Evolutionary conservation across 2,113 vertebrate genomes (phyloP), one percentile per base, ranked within the genome.

Genomic region (Gymnarchus niloticus): DNA sequence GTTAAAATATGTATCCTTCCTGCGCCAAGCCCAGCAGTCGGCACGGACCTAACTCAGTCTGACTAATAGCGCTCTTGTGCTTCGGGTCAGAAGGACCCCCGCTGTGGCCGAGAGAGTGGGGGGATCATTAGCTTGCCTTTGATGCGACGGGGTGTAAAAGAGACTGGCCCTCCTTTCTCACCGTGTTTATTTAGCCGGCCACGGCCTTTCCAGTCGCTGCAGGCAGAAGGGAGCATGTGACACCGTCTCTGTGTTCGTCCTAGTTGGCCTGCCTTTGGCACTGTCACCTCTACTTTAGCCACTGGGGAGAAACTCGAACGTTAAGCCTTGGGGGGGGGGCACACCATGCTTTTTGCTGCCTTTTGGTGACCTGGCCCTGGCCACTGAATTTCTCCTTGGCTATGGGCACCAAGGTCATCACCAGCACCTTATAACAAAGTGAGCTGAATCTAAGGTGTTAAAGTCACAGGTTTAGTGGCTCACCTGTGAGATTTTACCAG

Each of bases 131-230:
- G 37, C 54, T 83, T 48, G 12, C 23, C 56, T 83, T 37, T 83
- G 83, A 83, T 48, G 57, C 83, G 28, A 21, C n/a, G 59, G 56
- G 83, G 83, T 84, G 83, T 25, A 69, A 51, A 61, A 54, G 81
- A 83, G 81, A 83, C 25, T 21, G 81, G 25, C 52, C 37, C 12
- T 4, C 41, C 76, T 52, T 21, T 33, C 54, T 83, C 28, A 3
- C 65, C 19, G 65, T 73, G 65, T 33, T 37, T 41, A 73, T 83
- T 83, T 48, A 83, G 44, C 44, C 56, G 6, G 56, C 37, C 5
- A 8, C 56, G 8, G 56, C 56, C 54, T 83, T 61, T 83, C 19
- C 41, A 61, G 83, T 17, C 80, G 28, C 52, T 81, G 49, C n/a
- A 23, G 54, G 25, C 8, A 41, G 83, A 56, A 59, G 14, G 19